These are phyloP conservation scores for Netelia inedita DNA, from an alignment of 2,888 invertebrate species.

Conservation along the genomic window DNA sequence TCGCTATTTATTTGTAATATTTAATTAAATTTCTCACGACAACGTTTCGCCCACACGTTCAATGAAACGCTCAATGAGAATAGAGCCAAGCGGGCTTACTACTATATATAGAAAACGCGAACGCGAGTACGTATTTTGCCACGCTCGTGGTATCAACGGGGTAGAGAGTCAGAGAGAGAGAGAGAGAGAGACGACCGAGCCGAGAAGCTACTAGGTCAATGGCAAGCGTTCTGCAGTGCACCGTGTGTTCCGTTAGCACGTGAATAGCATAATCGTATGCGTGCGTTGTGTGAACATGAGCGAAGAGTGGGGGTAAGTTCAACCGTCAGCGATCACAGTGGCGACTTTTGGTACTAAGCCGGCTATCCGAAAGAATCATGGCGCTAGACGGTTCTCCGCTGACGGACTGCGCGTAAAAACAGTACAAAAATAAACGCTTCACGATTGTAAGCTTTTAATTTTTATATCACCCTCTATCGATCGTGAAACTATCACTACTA, in stretches of 20 bases:
- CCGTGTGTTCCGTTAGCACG: constrained; percentile 53
- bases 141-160: constrained; percentile 5
- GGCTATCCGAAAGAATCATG: too few species aligned
- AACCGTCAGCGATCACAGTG: too few species aligned
- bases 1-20: background rate
- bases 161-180: constrained; percentile 2
- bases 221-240: constrained; percentile 57
- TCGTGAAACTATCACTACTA: too few species aligned
- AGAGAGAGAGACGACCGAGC: constrained; percentile 4
- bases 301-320: too few species aligned
- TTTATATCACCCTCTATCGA: too few species aligned
- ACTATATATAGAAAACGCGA: constrained; percentile 48
- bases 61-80: constrained; percentile 50
- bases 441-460: too few species aligned
- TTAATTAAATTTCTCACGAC: constrained; percentile 32
- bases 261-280: constrained; percentile 48
- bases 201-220: constrained; percentile 66
- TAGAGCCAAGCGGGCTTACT: constrained; percentile 47
- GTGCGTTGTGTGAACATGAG: background rate
- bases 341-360: too few species aligned
- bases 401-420: too few species aligned
- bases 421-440: too few species aligned
- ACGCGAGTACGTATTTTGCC: constrained; percentile 26
- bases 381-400: too few species aligned
- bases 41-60: constrained; percentile 16